Base-by-base conservation (phyloP, 2,113 vertebrate genomes). In the Athene noctua region DNA sequence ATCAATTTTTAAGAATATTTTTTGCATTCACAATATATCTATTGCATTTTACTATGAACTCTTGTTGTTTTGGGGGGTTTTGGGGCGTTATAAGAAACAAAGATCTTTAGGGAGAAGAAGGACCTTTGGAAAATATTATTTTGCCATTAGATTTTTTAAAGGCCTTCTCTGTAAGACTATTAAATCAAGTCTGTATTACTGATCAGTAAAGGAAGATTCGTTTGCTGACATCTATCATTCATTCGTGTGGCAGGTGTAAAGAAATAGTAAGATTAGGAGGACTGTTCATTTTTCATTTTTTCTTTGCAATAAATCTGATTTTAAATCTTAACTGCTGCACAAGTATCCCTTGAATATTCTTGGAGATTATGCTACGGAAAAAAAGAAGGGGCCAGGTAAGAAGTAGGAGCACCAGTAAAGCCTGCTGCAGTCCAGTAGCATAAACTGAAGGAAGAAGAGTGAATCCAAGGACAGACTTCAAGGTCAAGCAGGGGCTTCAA, bases 71-170 rank as follows among this genome's bases (percentile, higher is more conserved):
- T 34, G 7, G 7, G 7, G 3, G 5, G 20, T 40, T 62, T 58
- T 7, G 10, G 2, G 2, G 1, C 23, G 11, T 36, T 81, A 10
- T 40, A 34, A 16, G 30, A 42, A 7, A 19, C 5, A 36, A 30
- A 52, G 1, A 0, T 36, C 80, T 73, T 78, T 29, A 54, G 29
- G 22, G 1, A 70, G 1, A 61, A 49, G 13, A 19, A 29, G 1
- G 18, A 36, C 11, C 19, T 62, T 46, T 29, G n/a, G 15, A 49
- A 83, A 81, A 58, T 13, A 71, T 19, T n/a, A 47, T 17, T 73
- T 68, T 72, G 5, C 2, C 29, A 18, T 67, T 46, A 40, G 13
- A 20, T 34, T 80, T 88, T 68, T 52, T 8, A 5, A 72, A 65
- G 15, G 10, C 1, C 5, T 6, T 38, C 22, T 88, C 4, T n/a